Evolutionary conservation across 2,797 vertebrate species (phyloP).

Genomic region (Natrix natrix): DNA sequence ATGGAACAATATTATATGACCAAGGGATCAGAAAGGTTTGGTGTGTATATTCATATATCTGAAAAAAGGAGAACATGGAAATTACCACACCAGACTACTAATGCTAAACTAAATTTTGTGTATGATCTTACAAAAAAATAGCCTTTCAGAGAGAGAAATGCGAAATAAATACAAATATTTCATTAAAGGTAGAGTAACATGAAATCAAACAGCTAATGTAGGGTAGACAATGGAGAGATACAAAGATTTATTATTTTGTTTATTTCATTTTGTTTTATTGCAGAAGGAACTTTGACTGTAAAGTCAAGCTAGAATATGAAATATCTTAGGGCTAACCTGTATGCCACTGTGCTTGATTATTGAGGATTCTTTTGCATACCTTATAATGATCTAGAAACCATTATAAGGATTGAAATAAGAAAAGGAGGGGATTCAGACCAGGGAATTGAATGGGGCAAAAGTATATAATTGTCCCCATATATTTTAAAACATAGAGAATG

Average conservation of each 20-base stretch:
- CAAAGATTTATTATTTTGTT: not conserved
- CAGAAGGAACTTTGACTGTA: not conserved
- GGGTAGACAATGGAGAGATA: not conserved
- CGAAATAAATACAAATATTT: not conserved
- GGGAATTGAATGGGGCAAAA: not conserved
- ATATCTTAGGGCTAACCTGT: not conserved
- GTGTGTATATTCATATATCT: not conserved
- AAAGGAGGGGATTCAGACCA: not conserved
- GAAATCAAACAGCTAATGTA: not conserved
- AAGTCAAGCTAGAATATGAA: not conserved
- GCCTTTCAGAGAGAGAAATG: not conserved
- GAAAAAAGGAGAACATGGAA: not conserved
- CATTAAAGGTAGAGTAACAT: not conserved
- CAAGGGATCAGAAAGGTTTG: not conserved
- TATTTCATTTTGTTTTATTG: not conserved
- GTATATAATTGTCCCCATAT: not conserved
- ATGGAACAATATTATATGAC: not conserved
- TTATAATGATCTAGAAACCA: not conserved
- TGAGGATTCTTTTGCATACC: not conserved
- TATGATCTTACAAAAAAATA: not conserved
- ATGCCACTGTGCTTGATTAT: not conserved
- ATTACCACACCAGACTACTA: not conserved
- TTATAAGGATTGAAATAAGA: not conserved
- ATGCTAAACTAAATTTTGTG: not conserved
- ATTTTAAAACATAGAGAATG: not conserved